phyloP scores from a whole-genome alignment of 2,888 invertebrate species.

The Argyra leucocephala region DNA sequence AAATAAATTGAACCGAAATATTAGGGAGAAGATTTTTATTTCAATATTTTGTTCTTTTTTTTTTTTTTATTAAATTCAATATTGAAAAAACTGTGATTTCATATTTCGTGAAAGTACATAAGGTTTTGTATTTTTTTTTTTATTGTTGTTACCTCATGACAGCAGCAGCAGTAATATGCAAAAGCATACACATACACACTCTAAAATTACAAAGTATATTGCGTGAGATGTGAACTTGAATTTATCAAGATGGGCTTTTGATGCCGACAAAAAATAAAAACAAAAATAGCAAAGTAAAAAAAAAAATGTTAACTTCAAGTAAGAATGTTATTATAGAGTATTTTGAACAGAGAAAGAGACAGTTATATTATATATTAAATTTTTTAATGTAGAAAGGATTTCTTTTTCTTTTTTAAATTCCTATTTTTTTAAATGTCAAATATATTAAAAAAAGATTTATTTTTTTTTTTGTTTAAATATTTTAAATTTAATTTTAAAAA shows the following conservation, averaged over 20 bases:
- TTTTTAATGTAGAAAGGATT: not conserved
- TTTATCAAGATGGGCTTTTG: not conserved
- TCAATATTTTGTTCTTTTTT: not conserved
- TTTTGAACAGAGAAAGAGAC: not conserved
- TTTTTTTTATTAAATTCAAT: not conserved
- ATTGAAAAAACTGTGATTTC: not conserved
- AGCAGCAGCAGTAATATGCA: no score
- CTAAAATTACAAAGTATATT: not conserved
- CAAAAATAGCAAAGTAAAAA: not conserved
- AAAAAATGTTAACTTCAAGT: not conserved
- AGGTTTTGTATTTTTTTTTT: no score
- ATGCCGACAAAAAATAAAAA: not conserved
- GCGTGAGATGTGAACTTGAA: not conserved
- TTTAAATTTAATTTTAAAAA: no score
- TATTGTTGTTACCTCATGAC: no score
- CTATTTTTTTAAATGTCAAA: no score
- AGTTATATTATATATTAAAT: not conserved
- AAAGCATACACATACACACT: not conserved
- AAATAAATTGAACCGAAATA: not conserved
- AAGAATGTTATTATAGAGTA: not conserved
- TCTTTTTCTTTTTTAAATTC: not conserved
- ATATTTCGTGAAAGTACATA: not conserved
- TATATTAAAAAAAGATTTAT: no score
- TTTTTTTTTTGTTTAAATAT: no score
- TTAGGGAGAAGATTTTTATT: no score